Evolutionary conservation across 2,888 invertebrate species (phyloP).

Genomic region (Pharmacophagus antenor): DNA sequence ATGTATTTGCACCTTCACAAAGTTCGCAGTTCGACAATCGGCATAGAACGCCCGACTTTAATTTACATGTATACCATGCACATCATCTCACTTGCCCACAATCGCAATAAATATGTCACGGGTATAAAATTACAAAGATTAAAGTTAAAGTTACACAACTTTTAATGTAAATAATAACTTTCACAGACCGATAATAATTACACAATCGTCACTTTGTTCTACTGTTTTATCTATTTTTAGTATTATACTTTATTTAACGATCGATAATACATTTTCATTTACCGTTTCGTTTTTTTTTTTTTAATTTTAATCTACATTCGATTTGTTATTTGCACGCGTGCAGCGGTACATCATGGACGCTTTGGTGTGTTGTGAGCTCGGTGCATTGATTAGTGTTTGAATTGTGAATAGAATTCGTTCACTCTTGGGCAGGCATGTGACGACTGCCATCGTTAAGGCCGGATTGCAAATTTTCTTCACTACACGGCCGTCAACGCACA

Average conservation of each 20-base stretch:
- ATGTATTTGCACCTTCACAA: too few species aligned
- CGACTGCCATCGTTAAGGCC: slow-evolving; percentile 46
- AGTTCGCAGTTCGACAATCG: too few species aligned
- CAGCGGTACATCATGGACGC: slow-evolving; percentile 35
- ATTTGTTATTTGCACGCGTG: slow-evolving; percentile 28
- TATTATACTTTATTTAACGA: slow-evolving; percentile 1
- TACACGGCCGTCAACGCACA: slow-evolving; percentile 20
- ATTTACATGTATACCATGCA: not conserved
- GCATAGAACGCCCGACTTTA: not conserved
- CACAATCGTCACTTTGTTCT: not conserved
- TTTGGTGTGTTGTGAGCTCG: not conserved
- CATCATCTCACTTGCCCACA: not conserved
- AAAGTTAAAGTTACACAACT: not conserved
- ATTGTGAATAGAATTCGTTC: slow-evolving; percentile 50
- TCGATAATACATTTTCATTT: not conserved
- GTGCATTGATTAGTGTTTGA: slow-evolving; percentile 41
- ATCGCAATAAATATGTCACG: not conserved
- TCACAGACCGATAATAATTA: not conserved
- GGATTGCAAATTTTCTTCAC: slow-evolving; percentile 52
- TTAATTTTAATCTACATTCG: not conserved
- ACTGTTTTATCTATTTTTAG: not conserved
- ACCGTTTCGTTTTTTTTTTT: slow-evolving; percentile 1
- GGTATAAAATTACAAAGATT: not conserved
- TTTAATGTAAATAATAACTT: slow-evolving; percentile 4
- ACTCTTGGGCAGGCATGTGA: slow-evolving; percentile 49